Evolutionary conservation across 2,888 invertebrate species (phyloP), one percentile per base, ranked within the genome.

Genomic region (Brenthis ino): DNA sequence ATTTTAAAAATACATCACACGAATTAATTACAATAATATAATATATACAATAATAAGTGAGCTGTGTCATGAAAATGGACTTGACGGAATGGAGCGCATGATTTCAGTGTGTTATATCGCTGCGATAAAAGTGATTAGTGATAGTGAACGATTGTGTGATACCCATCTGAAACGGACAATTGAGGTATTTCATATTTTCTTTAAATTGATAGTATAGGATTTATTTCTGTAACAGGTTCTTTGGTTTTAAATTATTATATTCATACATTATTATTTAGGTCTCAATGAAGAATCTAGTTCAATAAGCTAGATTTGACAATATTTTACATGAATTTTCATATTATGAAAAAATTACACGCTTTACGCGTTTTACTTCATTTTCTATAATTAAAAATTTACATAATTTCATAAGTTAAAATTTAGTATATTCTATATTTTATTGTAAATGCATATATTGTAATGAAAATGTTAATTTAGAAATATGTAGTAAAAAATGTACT

Each of bases 51-150:
- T 61, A 74, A 74, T 76, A 14, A 63, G 87, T 87, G 88, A 85
- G 80, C 86, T 88, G 91, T 90, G 90, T 86, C 77, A 75, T 73
- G 70, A 89, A 87, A 88, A 91, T 89, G 92, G 81, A 86, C 86
- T 82, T 79, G 82, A 86, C 88, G 92, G 92, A 82, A 93, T 93
- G 93, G 92, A 91, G 90, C 89, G 83, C 79, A 85, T 88, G 85
- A 84, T 87, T 87, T 85, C 87, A 89, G 92, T 92, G 92, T 90
- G 87, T 89, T 82, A 83, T 83, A 81, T 83, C 78, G 79, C 83
- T 83, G 84, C 85, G 85, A 87, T 87, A 80, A 85, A 81, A 90
- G 93, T 93, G 93, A 87, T 88, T 86, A 88, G 92, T 93, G 93
- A 89, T 89, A 89, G 93, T 93, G 93, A 88, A 83, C 87, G 75